Percentiles rank a stretch among this genome's conserved stretches.
phyloP scores from a whole-genome alignment of 1,140 invertebrate genomes.

The Chionoecetes opilio region DNA sequence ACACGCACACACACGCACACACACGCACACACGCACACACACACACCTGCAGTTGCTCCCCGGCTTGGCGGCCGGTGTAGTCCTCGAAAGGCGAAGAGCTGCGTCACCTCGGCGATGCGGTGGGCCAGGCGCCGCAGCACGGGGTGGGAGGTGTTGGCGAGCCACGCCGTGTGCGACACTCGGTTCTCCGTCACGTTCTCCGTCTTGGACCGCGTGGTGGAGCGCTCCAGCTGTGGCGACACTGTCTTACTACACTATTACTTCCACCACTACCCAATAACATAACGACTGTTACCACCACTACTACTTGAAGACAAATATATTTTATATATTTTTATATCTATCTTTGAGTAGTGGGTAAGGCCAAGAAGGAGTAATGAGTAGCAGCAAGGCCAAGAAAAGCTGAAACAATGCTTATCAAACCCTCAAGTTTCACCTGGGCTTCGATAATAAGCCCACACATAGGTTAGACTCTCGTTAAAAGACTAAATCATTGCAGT shows the following conservation, averaged over 20 bases:
- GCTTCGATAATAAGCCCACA: no score
- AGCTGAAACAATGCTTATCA: no score
- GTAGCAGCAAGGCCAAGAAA: no score
- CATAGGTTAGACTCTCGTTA: no score
- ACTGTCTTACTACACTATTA: neutral
- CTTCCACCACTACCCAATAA: neutral
- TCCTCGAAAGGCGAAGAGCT: conserved; percentile 13
- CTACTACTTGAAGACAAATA: no score
- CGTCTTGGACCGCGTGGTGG: neutral
- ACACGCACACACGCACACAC: neutral
- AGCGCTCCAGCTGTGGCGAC: neutral
- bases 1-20: no score
- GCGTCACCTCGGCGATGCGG: conserved; percentile 35
- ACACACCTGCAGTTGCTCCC: conserved; percentile 35
- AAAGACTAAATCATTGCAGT: no score
- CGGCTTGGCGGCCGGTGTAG: neutral
- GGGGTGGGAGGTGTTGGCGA: neutral
- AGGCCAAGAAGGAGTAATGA: no score
- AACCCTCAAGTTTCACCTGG: no score
- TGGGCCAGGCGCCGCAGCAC: neutral
- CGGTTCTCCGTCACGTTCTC: neutral
- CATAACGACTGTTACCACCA: neutral
- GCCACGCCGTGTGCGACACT: conserved; percentile 51
- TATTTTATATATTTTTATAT: no score
- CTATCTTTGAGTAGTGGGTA: no score